Percentiles rank a stretch among this genome's conserved stretches.
Evolutionary conservation across 2,888 invertebrate genomes (phyloP).

Genomic region (Euclidia mi): DNA sequence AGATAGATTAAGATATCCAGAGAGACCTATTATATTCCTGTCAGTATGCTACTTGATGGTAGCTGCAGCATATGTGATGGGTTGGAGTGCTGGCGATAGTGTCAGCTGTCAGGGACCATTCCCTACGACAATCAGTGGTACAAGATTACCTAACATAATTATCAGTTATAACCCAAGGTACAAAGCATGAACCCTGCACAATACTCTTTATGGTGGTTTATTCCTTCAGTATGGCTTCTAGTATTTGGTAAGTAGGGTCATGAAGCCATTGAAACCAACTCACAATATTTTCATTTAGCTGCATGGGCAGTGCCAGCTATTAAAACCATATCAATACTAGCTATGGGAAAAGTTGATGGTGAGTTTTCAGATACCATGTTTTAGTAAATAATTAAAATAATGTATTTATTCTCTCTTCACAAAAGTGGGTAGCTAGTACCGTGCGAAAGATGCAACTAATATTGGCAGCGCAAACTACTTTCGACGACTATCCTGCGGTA

Average conservation of each 20-base stretch:
- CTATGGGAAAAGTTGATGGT: conserved; percentile 99
- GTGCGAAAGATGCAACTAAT: too few relatives aligned
- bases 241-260: conserved; percentile 99
- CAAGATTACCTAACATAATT: conserved; percentile 94
- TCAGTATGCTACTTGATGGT: conserved; percentile 99
- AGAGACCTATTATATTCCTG: conserved; percentile 98
- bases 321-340: conserved; percentile 98
- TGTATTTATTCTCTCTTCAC: too few relatives aligned
- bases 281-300: conserved; percentile 98
- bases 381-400: conserved; percentile 3
- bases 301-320: conserved; percentile 99
- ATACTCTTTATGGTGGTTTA: conserved; percentile 98
- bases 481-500: too few relatives aligned
- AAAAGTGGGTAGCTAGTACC: too few relatives aligned
- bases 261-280: conserved; percentile 99
- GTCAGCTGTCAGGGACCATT: conserved; percentile 96
- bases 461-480: too few relatives aligned
- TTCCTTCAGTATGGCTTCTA: conserved; percentile 99
- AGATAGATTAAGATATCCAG: conserved; percentile 98
- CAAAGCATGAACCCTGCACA: conserved; percentile 95
- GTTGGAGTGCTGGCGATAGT: conserved; percentile 95
- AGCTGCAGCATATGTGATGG: conserved; percentile 97
- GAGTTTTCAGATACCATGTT: conserved; percentile 58
- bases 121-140: conserved; percentile 92
- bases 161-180: conserved; percentile 96